Conservation (phyloP, 2,888 invertebrate species). For the Tanytarsus gracilentus region DNA sequence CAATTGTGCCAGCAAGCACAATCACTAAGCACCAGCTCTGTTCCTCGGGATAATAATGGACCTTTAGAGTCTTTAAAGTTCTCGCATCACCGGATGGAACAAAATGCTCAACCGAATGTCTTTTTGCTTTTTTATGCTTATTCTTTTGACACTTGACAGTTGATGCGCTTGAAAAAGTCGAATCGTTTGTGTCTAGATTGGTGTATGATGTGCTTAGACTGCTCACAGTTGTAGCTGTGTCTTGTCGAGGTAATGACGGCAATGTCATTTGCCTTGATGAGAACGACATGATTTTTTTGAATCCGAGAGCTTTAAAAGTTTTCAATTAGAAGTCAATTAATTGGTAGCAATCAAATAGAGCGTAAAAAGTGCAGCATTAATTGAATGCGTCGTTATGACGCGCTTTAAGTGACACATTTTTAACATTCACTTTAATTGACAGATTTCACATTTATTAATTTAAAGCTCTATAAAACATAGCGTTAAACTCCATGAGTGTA, state of each 20-base stretch:
- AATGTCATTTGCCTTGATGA: neutral
- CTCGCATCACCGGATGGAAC: conserved; percentile 1
- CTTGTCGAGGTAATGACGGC: conserved; percentile 14
- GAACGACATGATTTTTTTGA: no score
- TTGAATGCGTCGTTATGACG: no score
- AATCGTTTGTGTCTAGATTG: conserved; percentile 5
- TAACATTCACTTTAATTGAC: no score
- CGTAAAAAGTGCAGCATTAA: no score
- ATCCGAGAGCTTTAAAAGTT: no score
- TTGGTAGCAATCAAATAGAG: no score
- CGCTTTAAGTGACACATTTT: no score
- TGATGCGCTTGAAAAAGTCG: neutral
- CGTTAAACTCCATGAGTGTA: no score
- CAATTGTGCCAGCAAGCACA: conserved; percentile 60
- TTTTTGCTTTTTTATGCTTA: neutral
- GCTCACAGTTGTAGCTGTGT: conserved; percentile 11
- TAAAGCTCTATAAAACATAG: no score
- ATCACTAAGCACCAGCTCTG: conserved; percentile 83
- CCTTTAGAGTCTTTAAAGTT: conserved; percentile 33
- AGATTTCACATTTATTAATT: no score
- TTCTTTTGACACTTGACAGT: neutral
- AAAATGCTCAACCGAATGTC: neutral
- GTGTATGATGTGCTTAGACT: conserved; percentile 10
- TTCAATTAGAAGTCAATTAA: no score
- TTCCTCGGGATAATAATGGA: conserved; percentile 79